Percentiles rank a stretch among this genome's conserved stretches.
Conservation (phyloP, 2,888 invertebrate genomes). For the Pardosa pseudoannulata region DNA sequence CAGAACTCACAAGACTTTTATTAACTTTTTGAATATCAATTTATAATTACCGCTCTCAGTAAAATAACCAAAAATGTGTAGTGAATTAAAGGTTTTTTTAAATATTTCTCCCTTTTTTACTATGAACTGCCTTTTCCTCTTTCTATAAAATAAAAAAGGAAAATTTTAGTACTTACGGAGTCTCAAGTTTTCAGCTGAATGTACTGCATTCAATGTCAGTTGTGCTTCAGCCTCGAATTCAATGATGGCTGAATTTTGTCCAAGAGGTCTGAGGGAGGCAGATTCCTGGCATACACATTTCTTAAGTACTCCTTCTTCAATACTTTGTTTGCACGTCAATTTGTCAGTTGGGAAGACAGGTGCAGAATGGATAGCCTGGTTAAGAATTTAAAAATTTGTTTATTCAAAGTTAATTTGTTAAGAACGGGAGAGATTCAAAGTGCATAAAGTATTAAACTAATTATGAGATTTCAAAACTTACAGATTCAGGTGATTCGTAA, state of each 20-base stretch:
- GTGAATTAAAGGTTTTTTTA: no score
- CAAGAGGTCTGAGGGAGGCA: conserved; percentile 37
- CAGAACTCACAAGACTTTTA: no score
- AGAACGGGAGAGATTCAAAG: neutral
- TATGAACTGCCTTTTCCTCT: no score
- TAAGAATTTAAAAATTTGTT: neutral
- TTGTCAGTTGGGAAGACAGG: conserved; percentile 41
- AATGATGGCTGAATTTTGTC: conserved; percentile 14
- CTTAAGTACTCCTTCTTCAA: conserved; percentile 27
- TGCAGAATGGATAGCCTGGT: conserved; percentile 29
- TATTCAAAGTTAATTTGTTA: neutral
- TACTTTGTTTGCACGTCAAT: conserved; percentile 32
- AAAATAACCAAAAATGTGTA: no score
- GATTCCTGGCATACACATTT: conserved; percentile 24
- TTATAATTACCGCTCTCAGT: no score
- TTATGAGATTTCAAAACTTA: conserved; percentile 21
- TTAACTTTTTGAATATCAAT: no score
- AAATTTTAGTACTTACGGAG: neutral
- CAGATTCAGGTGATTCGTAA: conserved; percentile 44
- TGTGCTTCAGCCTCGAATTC: conserved; percentile 45
- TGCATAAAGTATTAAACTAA: neutral
- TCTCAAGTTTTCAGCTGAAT: neutral
- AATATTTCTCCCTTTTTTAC: no score
- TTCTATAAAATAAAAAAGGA: no score
- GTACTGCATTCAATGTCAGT: neutral